These are phyloP conservation scores for Noctua pronuba DNA, from an alignment of 2,888 invertebrate species.

Conservation along the genomic window DNA sequence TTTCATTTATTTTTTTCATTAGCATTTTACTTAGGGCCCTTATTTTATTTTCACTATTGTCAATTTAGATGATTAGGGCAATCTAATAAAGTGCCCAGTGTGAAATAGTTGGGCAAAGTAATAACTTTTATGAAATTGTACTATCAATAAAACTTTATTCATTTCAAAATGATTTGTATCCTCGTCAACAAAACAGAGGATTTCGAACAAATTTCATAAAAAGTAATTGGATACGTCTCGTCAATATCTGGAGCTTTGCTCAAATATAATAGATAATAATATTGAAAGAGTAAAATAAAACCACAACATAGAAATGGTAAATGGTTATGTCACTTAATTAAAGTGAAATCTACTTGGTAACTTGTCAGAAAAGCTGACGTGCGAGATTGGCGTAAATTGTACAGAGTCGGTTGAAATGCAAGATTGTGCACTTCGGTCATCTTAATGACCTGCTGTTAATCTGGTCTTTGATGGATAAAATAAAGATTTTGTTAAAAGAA, in stretches of 20 bases:
- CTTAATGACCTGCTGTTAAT: background rate
- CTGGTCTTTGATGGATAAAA: background rate
- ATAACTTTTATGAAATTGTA: slow-evolving; percentile 2
- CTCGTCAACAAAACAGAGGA: slow-evolving; percentile 25
- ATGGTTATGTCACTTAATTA: slow-evolving; percentile 12
- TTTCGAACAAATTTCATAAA: slow-evolving; percentile 34
- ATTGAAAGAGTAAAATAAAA: slow-evolving; percentile 29
- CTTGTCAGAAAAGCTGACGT: background rate
- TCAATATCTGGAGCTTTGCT: slow-evolving; percentile 40
- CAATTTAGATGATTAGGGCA: background rate
- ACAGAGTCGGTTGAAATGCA: background rate
- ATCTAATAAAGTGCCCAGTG: background rate
- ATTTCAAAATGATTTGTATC: slow-evolving; percentile 32
- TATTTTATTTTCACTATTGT: background rate
- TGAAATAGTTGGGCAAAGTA: background rate
- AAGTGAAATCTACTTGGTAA: background rate
- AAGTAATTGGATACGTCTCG: slow-evolving; percentile 23
- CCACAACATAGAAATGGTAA: background rate
- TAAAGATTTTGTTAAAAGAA: background rate
- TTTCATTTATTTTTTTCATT: background rate
- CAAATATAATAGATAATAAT: slow-evolving; percentile 3
- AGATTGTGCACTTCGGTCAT: background rate
- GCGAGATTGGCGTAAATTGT: background rate
- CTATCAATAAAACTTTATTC: slow-evolving; percentile 34
- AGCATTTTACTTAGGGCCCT: background rate